phyloP scores from a whole-genome alignment of 2,888 invertebrate species.

The Heliconius charithonia region DNA sequence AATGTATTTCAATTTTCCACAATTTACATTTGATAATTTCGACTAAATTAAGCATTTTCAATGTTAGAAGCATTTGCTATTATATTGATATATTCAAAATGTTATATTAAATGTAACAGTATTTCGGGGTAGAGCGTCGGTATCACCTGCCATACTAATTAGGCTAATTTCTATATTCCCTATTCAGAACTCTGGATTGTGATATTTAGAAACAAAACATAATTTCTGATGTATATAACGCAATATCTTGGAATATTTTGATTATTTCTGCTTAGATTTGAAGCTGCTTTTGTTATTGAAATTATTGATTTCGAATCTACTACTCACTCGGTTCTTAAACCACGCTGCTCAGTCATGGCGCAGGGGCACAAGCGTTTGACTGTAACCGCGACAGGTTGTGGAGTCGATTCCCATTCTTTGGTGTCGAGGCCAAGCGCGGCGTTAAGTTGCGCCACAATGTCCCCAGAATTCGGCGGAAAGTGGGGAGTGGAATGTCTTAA shows the following conservation, averaged over 20 bases:
- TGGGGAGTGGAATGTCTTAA: too few species aligned
- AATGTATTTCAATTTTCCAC: not conserved
- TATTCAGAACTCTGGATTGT: conserved; percentile 6
- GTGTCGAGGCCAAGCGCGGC: too few species aligned
- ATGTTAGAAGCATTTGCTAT: conserved; percentile 11
- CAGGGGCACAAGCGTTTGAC: too few species aligned
- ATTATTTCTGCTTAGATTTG: not conserved
- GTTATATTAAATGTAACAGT: conserved; percentile 14
- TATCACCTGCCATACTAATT: conserved; percentile 27
- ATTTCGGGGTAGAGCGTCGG: not conserved
- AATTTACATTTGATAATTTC: not conserved
- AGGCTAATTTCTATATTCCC: conserved; percentile 25
- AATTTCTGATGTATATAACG: not conserved
- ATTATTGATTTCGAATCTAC: too few species aligned
- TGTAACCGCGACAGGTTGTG: too few species aligned
- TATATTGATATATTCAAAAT: conserved; percentile 17
- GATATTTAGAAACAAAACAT: not conserved
- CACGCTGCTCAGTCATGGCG: too few species aligned
- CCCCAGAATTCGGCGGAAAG: too few species aligned
- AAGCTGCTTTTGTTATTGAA: not conserved
- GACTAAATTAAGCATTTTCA: conserved; percentile 26
- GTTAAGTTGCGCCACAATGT: too few species aligned
- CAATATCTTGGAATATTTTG: not conserved
- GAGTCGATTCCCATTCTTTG: too few species aligned
- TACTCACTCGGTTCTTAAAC: too few species aligned